phyloP scores from a whole-genome alignment of 2,113 vertebrate genomes.

The Trichechus manatus region DNA sequence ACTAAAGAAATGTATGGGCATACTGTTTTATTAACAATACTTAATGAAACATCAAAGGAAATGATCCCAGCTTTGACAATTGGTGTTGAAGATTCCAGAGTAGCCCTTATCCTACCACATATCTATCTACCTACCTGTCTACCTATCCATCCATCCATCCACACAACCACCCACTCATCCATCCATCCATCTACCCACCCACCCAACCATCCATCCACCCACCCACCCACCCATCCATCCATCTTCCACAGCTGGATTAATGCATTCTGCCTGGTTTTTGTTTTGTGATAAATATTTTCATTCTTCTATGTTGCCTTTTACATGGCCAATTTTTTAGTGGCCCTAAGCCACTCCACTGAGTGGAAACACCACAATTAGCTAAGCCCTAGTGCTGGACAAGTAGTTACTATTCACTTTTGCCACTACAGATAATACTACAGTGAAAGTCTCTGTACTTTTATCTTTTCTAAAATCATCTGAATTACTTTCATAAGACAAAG shows the following conservation, averaged over 20 bases:
- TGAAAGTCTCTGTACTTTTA: neutral
- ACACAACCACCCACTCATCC: no score
- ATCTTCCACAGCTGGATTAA: neutral
- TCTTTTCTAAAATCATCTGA: slow-evolving; percentile 31
- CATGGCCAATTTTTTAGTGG: neutral
- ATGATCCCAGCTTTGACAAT: neutral
- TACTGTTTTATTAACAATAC: slow-evolving; percentile 36
- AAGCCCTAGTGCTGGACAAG: neutral
- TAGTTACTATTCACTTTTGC: slow-evolving; percentile 47
- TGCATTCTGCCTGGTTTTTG: neutral
- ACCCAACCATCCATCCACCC: neutral
- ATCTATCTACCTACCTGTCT: neutral
- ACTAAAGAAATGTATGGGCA: neutral
- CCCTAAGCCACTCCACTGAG: neutral
- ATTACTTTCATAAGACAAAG: slow-evolving; percentile 24
- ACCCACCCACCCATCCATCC: neutral
- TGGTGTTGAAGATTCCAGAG: slow-evolving; percentile 24
- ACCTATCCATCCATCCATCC: no score
- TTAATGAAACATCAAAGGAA: slow-evolving; percentile 11
- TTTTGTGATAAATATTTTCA: slow-evolving; percentile 8
- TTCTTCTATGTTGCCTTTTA: slow-evolving; percentile 33
- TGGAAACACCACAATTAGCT: neutral
- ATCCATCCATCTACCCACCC: neutral
- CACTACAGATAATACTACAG: neutral
- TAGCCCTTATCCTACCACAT: neutral